Percentiles rank a stretch among this genome's conserved stretches.
Evolutionary conservation across 2,888 invertebrate species (phyloP).

Genomic region (Dione juno): DNA sequence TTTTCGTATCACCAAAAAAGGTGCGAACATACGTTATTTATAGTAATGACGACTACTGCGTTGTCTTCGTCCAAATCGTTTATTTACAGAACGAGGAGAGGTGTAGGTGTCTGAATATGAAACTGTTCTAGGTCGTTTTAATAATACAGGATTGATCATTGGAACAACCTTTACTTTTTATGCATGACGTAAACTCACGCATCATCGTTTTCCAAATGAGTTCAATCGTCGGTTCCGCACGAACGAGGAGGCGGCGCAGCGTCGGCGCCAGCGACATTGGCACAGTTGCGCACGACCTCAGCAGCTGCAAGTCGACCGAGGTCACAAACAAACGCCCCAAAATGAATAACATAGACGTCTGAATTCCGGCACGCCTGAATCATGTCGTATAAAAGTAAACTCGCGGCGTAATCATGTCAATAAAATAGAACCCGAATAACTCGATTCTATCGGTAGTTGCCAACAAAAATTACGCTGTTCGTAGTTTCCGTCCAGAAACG

Average conservation of each 20-base stretch:
- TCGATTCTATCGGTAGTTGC: constrained; percentile 64
- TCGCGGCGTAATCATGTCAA: constrained; percentile 60
- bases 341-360: constrained; percentile 67
- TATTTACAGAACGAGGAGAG: constrained; percentile 72
- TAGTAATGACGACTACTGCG: constrained; percentile 74
- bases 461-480: constrained; percentile 63
- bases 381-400: constrained; percentile 66
- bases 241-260: constrained; percentile 62
- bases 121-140: constrained; percentile 28
- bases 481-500: constrained; percentile 42
- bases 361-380: constrained; percentile 79
- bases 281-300: constrained; percentile 80
- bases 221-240: constrained; percentile 68
- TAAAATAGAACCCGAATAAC: constrained; percentile 31
- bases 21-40: constrained; percentile 79
- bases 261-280: constrained; percentile 73
- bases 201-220: constrained; percentile 47
- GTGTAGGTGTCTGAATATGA: constrained; percentile 53
- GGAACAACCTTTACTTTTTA: constrained; percentile 16
- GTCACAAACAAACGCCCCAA: constrained; percentile 77
- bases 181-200: constrained; percentile 40
- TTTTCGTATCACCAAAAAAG: constrained; percentile 81
- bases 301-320: constrained; percentile 71
- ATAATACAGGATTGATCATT: constrained; percentile 23
- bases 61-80: constrained; percentile 65